Percentiles rank a stretch among this genome's conserved stretches.
phyloP scores from a whole-genome alignment of 2,113 vertebrate species.

The Oenanthe melanoleuca region DNA sequence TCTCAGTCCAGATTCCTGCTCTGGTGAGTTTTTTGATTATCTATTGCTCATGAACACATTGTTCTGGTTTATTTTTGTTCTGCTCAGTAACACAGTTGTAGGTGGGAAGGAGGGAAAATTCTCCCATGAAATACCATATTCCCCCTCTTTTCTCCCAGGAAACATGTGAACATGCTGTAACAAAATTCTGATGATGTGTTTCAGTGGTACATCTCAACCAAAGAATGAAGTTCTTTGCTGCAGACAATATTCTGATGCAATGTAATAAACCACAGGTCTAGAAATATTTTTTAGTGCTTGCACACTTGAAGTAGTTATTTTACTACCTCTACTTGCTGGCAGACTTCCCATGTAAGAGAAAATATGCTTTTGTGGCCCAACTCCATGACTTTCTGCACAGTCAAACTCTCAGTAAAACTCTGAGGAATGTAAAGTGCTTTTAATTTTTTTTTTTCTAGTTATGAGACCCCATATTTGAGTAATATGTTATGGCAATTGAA shows the following conservation, averaged over 20 bases:
- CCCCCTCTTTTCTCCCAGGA: not conserved
- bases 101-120: not conserved
- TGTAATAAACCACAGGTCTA: not conserved
- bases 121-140: not conserved
- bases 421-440: not conserved
- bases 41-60: not conserved
- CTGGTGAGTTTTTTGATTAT: not conserved
- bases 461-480: not conserved
- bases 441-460: not conserved
- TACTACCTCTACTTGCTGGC: not conserved
- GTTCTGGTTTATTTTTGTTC: slow-evolving; percentile 22
- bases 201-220: not conserved
- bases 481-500: not conserved
- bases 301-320: not conserved
- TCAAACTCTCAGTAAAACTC: not conserved
- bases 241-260: not conserved
- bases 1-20: not conserved
- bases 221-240: not conserved
- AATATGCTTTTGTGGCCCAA: not conserved
- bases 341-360: not conserved
- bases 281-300: not conserved
- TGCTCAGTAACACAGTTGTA: not conserved
- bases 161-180: not conserved
- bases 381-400: not conserved
- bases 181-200: not conserved